Evolutionary conservation across 2,797 vertebrate genomes (phyloP), one percentile per base, ranked within the genome.

Genomic region (Rhabdomys pumilio): DNA sequence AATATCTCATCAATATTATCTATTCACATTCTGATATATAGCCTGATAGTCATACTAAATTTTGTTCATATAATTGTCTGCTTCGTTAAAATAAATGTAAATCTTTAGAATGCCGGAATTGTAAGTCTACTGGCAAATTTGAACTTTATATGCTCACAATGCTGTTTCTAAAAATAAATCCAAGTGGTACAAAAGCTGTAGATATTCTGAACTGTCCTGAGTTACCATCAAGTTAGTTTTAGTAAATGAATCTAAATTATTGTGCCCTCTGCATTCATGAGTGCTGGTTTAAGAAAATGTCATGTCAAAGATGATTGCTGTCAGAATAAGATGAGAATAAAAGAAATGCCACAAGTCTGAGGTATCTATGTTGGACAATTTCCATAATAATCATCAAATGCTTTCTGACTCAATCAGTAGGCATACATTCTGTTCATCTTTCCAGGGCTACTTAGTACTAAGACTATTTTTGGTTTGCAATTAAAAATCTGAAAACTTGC

Each of bases 321-420:
- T 1, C 29, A 82, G 17, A 29, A 26, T n/a, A 67, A 90, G 19
- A 50, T 24, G 7, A 3, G 2, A 89, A n/a, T 76, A 26, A 61
- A 55, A 29, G 2, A 86, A 79, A 92, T 65, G 4, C 20, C 13
- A 17, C 3, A 57, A 26, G 26, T 92, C 44, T 89, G 59, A 88
- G 38, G 26, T 80, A 67, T 87, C 1, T 8, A 81, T 47, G 1
- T 73, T 67, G 15, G 24, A 50, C 44, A 41, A 76, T 90, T 83
- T 73, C 50, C 57, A 83, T 83, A 44, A 1, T 69, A 82, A 93
- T 55, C 22, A 69, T n/a, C 9, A 38, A 77, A 11, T 59, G n/a
- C 47, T 89, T 93, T 47, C 81, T 77, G 61, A 91, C 29, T 77
- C 57, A 93, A 79, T 57, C 53, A 93, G 50, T 1, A 89, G 59